Conservation (phyloP, 37 sponge, comb jelly and placozoan genomes). For the Bolinopsis microptera region DNA sequence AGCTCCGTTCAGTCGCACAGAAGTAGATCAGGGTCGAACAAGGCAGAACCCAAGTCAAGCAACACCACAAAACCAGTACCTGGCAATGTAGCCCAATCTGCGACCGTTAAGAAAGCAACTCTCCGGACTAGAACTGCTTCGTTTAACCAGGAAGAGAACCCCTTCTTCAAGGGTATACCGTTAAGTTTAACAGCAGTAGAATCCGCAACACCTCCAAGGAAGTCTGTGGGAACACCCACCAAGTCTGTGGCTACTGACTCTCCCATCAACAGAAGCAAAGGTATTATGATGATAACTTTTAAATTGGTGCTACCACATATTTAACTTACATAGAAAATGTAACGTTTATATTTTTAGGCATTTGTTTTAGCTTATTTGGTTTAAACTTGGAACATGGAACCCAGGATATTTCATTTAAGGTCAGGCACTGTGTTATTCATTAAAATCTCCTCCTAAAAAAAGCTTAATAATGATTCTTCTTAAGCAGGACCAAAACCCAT, state of each 20-base stretch:
- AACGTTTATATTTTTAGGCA: no score
- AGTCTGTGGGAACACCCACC: background rate
- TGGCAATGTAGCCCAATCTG: background rate
- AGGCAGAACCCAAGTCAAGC: background rate
- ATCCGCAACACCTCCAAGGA: background rate
- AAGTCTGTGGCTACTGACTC: background rate
- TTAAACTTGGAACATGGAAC: no score
- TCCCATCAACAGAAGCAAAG: background rate
- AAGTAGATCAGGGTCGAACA: background rate
- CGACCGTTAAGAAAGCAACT: background rate
- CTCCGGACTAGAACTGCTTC: background rate
- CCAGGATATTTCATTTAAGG: no score
- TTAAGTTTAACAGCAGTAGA: background rate
- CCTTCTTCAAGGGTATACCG: background rate
- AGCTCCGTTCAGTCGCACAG: background rate
- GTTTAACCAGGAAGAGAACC: slow-evolving; percentile 38
- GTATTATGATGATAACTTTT: no score
- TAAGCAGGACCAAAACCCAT: no score
- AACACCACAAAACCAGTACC: background rate
- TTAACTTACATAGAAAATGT: no score
- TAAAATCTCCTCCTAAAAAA: no score
- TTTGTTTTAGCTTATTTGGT: no score
- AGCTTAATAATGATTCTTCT: no score
- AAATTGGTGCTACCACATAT: no score
- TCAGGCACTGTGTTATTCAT: no score